Evolutionary conservation across 2,797 vertebrate species (phyloP).

Genomic region (Sibirionetta formosa): DNA sequence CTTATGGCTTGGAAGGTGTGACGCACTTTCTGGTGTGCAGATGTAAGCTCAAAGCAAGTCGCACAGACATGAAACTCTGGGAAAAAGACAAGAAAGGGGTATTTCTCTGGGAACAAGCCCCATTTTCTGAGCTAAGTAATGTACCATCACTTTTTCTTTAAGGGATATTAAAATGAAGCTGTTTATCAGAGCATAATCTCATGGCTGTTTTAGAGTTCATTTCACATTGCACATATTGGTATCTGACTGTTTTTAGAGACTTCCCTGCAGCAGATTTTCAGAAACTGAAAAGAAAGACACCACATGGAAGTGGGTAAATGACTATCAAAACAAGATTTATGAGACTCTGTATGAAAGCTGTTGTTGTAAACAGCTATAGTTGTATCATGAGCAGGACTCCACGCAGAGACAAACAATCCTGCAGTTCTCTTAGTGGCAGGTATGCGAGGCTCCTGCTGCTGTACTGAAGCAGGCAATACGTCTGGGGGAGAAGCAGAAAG

Average conservation of each 20-base stretch:
- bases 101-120: not conserved
- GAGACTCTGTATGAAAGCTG: not conserved
- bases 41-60: not conserved
- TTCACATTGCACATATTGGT: not conserved
- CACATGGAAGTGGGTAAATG: not conserved
- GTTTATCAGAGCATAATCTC: not conserved
- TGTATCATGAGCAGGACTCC: not conserved
- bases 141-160: not conserved
- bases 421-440: not conserved
- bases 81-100: not conserved
- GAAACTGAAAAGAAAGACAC: conserved; percentile 43
- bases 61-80: not conserved
- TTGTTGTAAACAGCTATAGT: not conserved
- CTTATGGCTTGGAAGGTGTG: not conserved
- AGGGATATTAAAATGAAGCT: not conserved
- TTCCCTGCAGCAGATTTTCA: not conserved
- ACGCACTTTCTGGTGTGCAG: not conserved
- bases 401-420: not conserved
- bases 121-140: not conserved
- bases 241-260: not conserved
- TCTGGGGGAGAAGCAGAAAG: not conserved
- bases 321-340: not conserved
- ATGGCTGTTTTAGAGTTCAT: not conserved
- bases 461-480: fast-evolving
- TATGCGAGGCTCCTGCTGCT: not conserved